A percentile compares a stretch with the other conserved stretches of the same genome.
These are phyloP conservation scores for Hydrozoanthus gracilis DNA, from an alignment of 92 coral and sea anemone species.

Conservation along the genomic window DNA sequence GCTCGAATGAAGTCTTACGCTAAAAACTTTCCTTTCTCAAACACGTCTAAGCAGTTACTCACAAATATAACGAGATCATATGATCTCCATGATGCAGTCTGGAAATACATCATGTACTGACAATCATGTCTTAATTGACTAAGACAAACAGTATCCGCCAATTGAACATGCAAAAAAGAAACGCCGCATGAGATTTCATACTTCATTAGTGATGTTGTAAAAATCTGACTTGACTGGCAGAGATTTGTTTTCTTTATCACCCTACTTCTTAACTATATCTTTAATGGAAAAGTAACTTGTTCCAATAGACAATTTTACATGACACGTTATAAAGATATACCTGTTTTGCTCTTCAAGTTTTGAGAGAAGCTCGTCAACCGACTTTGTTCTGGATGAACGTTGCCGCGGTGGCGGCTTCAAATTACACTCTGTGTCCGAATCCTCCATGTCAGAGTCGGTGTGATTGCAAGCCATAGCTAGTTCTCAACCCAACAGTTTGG, in stretches of 20 bases:
- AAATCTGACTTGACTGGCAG: neutral
- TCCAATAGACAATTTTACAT: too few relatives aligned
- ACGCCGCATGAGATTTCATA: neutral
- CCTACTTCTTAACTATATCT: neutral
- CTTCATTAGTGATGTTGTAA: neutral
- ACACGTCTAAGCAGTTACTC: neutral
- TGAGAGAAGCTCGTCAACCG: constrained; percentile 28
- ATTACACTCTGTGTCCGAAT: constrained; percentile 33
- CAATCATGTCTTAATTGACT: neutral
- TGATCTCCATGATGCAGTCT: neutral
- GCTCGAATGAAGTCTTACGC: too few relatives aligned
- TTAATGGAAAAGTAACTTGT: too few relatives aligned
- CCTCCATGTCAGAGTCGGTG: constrained; percentile 38
- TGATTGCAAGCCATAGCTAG: constrained; percentile 39
- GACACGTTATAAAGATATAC: neutral
- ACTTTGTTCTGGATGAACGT: constrained; percentile 29
- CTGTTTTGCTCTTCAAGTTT: constrained; percentile 47
- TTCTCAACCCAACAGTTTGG: neutral
- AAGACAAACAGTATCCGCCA: neutral
- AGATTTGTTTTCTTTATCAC: neutral
- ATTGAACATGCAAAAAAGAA: neutral
- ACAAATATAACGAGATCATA: neutral
- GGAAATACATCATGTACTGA: neutral
- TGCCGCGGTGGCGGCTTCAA: constrained; percentile 40
- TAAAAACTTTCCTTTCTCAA: neutral